Conservation (phyloP, 1,140 invertebrate species). For the Caenorhabditis remanei region DNA sequence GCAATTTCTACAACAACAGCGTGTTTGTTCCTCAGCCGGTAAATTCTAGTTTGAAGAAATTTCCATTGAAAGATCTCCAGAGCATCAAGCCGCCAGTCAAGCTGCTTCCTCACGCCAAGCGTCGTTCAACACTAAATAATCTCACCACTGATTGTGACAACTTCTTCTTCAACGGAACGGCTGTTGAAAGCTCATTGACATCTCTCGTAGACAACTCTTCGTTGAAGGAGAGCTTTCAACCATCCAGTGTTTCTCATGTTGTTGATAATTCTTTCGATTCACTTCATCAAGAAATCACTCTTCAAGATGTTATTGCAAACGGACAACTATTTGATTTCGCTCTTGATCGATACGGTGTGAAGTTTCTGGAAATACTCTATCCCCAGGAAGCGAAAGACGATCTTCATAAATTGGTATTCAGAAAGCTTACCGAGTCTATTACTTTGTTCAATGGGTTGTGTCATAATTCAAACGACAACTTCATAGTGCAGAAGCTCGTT, state of each 20-base stretch:
- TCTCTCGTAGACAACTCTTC: background rate
- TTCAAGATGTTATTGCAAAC: too few species aligned
- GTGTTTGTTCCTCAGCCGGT: background rate
- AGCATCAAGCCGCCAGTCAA: background rate
- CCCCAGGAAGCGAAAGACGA: background rate
- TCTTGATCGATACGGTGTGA: background rate
- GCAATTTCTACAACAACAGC: background rate
- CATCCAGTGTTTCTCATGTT: too few species aligned
- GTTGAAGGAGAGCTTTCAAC: background rate
- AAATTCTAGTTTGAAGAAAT: background rate
- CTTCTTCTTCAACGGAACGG: background rate
- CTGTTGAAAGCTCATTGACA: background rate
- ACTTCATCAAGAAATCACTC: too few species aligned
- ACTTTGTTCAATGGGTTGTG: background rate
- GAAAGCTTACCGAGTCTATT: background rate
- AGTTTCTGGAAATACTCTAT: constrained; percentile 2
- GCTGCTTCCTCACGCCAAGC: background rate
- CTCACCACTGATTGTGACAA: background rate
- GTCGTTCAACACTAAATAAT: background rate
- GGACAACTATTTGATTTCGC: background rate
- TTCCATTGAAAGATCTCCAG: background rate
- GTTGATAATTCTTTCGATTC: too few species aligned
- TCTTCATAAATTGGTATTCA: background rate
- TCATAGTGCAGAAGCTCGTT: too few species aligned
- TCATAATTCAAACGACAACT: too few species aligned